Evolutionary conservation across 2,888 invertebrate species (phyloP), one percentile per base, ranked within the genome.

Genomic region (Perizoma flavofasciatum): DNA sequence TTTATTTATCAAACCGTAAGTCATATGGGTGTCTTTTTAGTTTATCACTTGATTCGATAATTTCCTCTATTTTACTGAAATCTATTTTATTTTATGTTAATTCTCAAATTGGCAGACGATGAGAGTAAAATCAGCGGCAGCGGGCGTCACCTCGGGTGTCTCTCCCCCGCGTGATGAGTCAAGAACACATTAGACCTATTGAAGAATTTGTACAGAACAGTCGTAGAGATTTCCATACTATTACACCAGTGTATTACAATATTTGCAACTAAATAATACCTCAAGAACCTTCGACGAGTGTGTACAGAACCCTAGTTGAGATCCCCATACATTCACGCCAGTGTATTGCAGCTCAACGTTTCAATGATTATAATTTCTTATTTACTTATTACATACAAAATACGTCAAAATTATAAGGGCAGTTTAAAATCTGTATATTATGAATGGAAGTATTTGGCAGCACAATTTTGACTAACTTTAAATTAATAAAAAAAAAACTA

Each of bases 91-190:
- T 57, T 57, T 50, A 56, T 44, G 52, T 37, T 48, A 32, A 59
- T 65, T 37, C 70, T 79, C 71, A 45, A n/a, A 49, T 59, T 44
- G 43, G 61, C 86, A 91, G 92, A 89, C 80, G 89, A 89, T 93
- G 94, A 94, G 85, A 93, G 93, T 86, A 94, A 94, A 91, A 87
- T 83, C 86, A 88, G 93, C 85, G 84, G 89, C 68, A 72, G 79
- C 83, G 90, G 93, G 81, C 93, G 94, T 91, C 93, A 94, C 88
- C 92, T 94, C 93, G 94, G 94, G 77, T 94, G 94, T 86, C 88
- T 94, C 69, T 94, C 94, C 83, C 93, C 94, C 85, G 93, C 93
- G 88, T 94, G 94, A 94, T 80, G 88, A 82, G 71, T 78, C 86
- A 69, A 83, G 89, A 60, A 82, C 83, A 8, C 89, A 87, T 70